phyloP scores from a whole-genome alignment of 2,113 vertebrate species.

The Zosterops lateralis region DNA sequence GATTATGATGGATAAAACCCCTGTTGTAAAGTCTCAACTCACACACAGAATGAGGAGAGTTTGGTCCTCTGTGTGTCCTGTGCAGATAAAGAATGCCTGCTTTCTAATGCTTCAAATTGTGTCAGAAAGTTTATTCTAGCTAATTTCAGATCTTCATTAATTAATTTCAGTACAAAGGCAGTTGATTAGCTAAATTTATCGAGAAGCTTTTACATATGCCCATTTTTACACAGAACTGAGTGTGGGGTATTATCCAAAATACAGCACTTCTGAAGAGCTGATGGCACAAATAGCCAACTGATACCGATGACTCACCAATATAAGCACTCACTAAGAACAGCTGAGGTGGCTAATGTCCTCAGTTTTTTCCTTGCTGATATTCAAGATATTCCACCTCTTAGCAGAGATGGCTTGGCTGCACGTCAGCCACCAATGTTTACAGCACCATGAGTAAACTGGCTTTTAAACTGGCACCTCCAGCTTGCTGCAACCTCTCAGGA shows the following conservation, averaged over 20 bases:
- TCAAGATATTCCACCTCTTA: neutral
- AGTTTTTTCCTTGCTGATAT: neutral
- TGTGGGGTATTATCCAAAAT: neutral
- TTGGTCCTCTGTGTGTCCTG: neutral
- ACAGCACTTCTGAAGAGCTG: neutral
- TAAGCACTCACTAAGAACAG: neutral
- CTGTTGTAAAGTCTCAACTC: neutral
- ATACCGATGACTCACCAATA: neutral
- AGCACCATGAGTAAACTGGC: accelerated
- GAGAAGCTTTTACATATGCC: neutral
- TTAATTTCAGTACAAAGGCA: neutral
- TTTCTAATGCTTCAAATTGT: neutral
- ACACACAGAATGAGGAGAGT: neutral
- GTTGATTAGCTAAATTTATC: neutral
- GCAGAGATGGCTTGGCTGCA: neutral
- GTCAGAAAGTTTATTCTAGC: neutral
- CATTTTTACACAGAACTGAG: neutral
- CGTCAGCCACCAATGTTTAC: neutral
- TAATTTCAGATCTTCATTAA: neutral
- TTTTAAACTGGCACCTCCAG: neutral
- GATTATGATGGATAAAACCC: neutral
- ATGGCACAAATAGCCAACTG: neutral
- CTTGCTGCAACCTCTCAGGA: neutral
- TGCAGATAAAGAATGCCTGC: neutral
- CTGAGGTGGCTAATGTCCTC: neutral